These are phyloP conservation scores for Megamerina dolium DNA, from an alignment of 2,888 invertebrate genomes.

Conservation along the genomic window DNA sequence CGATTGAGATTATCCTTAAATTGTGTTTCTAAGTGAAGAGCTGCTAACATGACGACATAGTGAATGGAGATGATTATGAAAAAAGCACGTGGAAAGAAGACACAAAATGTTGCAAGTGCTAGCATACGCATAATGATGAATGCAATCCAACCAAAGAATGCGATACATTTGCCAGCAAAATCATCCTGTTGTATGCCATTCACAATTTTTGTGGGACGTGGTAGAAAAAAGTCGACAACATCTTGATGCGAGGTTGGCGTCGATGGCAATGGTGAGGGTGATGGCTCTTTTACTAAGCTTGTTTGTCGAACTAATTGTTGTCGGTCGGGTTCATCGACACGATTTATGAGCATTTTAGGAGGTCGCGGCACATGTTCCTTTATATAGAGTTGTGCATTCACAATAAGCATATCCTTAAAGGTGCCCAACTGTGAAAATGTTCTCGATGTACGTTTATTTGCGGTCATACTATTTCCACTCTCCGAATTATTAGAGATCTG, in stretches of 20 bases:
- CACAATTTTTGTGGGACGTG: constrained; percentile 51
- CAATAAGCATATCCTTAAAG: constrained; percentile 50
- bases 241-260: constrained; percentile 29
- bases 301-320: constrained; percentile 17
- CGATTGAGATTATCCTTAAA: constrained; percentile 52
- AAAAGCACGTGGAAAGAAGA: constrained; percentile 59
- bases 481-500: constrained; percentile 23
- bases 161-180: constrained; percentile 60
- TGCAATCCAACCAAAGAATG: constrained; percentile 71
- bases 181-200: constrained; percentile 71
- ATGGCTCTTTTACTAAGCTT: constrained; percentile 12
- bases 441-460: constrained; percentile 24
- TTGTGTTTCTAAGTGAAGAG: constrained; percentile 61
- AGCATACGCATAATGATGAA: constrained; percentile 68
- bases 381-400: constrained; percentile 55
- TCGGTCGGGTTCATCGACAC: constrained; percentile 47
- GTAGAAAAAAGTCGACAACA: constrained; percentile 45
- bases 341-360: constrained; percentile 48
- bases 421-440: constrained; percentile 40
- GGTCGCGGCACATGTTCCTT: constrained; percentile 52
- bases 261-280: constrained; percentile 12
- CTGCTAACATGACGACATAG: constrained; percentile 60
- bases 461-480: constrained; percentile 9
- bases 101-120: constrained; percentile 63
- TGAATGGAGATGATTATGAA: constrained; percentile 59